These are phyloP conservation scores for Gasteruption jaculator DNA, from an alignment of 2,888 invertebrate genomes.

Conservation along the genomic window DNA sequence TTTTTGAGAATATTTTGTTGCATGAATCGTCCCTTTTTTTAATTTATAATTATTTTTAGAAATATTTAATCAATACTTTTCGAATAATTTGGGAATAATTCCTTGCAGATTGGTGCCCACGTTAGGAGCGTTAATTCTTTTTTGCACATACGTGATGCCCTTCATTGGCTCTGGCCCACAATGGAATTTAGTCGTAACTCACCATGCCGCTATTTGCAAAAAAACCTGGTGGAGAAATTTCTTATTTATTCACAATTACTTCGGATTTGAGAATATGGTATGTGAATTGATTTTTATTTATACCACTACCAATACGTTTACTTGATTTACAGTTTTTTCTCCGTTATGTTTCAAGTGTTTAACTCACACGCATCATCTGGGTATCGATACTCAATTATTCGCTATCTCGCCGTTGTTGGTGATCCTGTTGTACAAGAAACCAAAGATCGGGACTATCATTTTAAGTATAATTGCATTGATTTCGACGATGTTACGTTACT, in stretches of 20 bases:
- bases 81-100: background rate
- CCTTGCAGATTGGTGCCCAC: constrained; percentile 59
- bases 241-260: constrained; percentile 69
- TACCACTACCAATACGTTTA: too few species aligned
- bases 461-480: constrained; percentile 53
- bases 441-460: constrained; percentile 52
- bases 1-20: background rate
- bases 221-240: constrained; percentile 68
- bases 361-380: constrained; percentile 68
- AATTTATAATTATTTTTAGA: background rate
- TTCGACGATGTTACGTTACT: constrained; percentile 61
- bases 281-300: too few species aligned
- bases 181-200: constrained; percentile 66
- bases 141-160: constrained; percentile 65
- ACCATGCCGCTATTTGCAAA: constrained; percentile 66
- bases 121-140: constrained; percentile 61
- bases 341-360: constrained; percentile 55
- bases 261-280: constrained; percentile 69
- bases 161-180: constrained; percentile 63
- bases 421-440: constrained; percentile 60
- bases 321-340: background rate
- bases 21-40: background rate
- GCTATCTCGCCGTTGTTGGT: constrained; percentile 61
- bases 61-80: background rate
- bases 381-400: constrained; percentile 68